Percentiles rank a stretch among this genome's conserved stretches.
Evolutionary conservation across 2,888 invertebrate species (phyloP).

Genomic region (Caprella mutica): DNA sequence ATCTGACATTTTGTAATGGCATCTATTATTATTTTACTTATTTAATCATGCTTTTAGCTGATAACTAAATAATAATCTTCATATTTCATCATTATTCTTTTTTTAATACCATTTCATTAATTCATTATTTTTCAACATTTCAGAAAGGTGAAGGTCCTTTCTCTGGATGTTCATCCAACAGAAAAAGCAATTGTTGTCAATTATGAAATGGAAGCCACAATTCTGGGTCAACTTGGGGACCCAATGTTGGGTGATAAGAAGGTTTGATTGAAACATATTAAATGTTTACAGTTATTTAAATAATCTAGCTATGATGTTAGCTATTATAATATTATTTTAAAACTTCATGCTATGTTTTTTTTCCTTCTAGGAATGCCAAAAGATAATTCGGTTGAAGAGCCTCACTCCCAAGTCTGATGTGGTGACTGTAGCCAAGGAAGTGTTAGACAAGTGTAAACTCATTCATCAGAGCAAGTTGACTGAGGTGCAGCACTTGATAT

Average conservation of each 20-base stretch:
- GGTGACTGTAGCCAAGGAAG: slow-evolving; percentile 63
- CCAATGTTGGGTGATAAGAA: slow-evolving; percentile 71
- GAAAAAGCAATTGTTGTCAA: slow-evolving; percentile 74
- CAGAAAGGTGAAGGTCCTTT: slow-evolving; percentile 57
- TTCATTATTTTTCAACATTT: too few relatives aligned
- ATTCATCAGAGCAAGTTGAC: slow-evolving; percentile 67
- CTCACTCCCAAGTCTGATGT: slow-evolving; percentile 68
- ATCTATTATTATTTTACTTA: too few relatives aligned
- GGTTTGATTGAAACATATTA: too few relatives aligned
- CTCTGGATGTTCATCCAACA: slow-evolving; percentile 76
- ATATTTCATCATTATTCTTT: too few relatives aligned
- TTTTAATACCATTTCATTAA: too few relatives aligned
- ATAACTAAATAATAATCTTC: too few relatives aligned
- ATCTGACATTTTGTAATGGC: too few relatives aligned
- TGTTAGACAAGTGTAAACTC: slow-evolving; percentile 71
- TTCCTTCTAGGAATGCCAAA: slow-evolving; percentile 55
- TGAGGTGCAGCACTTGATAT: slow-evolving; percentile 77
- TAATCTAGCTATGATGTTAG: too few relatives aligned
- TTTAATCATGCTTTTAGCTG: too few relatives aligned
- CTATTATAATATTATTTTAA: too few relatives aligned
- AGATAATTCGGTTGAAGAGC: slow-evolving; percentile 69
- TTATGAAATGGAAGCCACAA: slow-evolving; percentile 76
- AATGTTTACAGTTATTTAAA: too few relatives aligned
- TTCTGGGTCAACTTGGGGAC: slow-evolving; percentile 64
- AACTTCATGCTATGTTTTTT: too few relatives aligned